Evolutionary conservation across 2,113 vertebrate genomes (phyloP).

Genomic region (Vidua macroura): DNA sequence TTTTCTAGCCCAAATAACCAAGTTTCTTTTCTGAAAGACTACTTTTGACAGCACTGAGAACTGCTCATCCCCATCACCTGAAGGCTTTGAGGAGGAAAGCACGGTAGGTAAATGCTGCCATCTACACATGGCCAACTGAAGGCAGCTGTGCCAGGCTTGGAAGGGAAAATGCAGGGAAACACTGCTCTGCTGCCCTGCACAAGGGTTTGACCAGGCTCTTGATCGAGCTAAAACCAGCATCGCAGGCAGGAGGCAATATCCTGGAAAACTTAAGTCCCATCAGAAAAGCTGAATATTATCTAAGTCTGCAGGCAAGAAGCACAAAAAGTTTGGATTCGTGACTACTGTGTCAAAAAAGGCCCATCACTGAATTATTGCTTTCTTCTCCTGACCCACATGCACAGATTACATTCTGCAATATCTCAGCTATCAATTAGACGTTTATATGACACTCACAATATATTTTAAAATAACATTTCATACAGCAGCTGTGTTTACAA

Average conservation of each 20-base stretch:
- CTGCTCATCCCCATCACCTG: not conserved
- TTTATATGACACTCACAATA: slow-evolving; percentile 31
- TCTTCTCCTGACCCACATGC: not conserved
- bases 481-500: slow-evolving; percentile 81
- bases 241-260: not conserved
- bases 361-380: not conserved
- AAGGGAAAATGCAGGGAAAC: not conserved
- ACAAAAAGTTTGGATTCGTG: not conserved
- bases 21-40: not conserved
- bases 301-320: not conserved
- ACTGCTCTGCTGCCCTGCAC: not conserved
- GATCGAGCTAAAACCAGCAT: not conserved
- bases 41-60: not conserved
- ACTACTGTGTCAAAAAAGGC: not conserved
- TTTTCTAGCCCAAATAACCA: not conserved
- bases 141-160: not conserved
- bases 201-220: not conserved
- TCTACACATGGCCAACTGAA: slow-evolving; percentile 32
- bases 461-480: slow-evolving; percentile 52
- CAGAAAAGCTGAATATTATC: not conserved
- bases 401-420: not conserved
- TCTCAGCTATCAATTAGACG: slow-evolving; percentile 34
- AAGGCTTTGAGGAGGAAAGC: not conserved
- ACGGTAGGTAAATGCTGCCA: slow-evolving; percentile 60
- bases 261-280: not conserved